These are phyloP conservation scores for Drosophila nigricruria DNA, from an alignment of 2,888 invertebrate genomes.

Conservation along the genomic window DNA sequence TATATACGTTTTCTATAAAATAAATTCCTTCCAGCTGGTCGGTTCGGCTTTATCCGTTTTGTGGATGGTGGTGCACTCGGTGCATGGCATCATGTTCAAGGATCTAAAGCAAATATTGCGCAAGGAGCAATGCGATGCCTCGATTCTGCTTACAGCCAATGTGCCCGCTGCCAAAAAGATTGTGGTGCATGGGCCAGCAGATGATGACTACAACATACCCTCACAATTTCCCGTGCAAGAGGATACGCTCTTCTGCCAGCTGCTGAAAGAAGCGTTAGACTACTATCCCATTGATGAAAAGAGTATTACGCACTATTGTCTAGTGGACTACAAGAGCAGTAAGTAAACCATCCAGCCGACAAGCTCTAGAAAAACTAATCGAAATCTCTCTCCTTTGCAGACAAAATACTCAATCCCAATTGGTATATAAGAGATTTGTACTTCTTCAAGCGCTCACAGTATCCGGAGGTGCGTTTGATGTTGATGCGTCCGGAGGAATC, in stretches of 20 bases:
- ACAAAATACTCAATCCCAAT: constrained; percentile 97
- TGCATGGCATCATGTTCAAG: constrained; percentile 99
- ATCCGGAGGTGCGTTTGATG: constrained; percentile 97
- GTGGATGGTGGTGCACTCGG: constrained; percentile 99
- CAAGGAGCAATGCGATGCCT: constrained; percentile 99
- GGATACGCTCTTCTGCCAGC: constrained; percentile 97
- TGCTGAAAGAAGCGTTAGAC: constrained; percentile 97
- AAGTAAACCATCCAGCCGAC: constrained; percentile 82
- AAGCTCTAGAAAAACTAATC: too few species aligned
- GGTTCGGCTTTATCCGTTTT: constrained; percentile 97
- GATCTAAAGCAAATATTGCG: constrained; percentile 99
- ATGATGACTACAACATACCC: constrained; percentile 97
- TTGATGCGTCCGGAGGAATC: constrained; percentile 97
- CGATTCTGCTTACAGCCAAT: constrained; percentile 98
- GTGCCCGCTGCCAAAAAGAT: constrained; percentile 99
- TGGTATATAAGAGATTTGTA: constrained; percentile 98
- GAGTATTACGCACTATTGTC: constrained; percentile 94
- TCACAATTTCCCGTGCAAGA: constrained; percentile 99
- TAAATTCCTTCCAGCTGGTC: constrained; percentile 87
- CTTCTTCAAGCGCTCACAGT: constrained; percentile 98
- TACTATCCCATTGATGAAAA: constrained; percentile 98
- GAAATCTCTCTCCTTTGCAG: constrained; percentile 86
- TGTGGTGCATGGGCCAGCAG: constrained; percentile 94
- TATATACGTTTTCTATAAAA: too few species aligned
- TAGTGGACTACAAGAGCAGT: constrained; percentile 99